phyloP scores from a whole-genome alignment of 2,797 vertebrate species.

The Oreonectes daqikongensis region DNA sequence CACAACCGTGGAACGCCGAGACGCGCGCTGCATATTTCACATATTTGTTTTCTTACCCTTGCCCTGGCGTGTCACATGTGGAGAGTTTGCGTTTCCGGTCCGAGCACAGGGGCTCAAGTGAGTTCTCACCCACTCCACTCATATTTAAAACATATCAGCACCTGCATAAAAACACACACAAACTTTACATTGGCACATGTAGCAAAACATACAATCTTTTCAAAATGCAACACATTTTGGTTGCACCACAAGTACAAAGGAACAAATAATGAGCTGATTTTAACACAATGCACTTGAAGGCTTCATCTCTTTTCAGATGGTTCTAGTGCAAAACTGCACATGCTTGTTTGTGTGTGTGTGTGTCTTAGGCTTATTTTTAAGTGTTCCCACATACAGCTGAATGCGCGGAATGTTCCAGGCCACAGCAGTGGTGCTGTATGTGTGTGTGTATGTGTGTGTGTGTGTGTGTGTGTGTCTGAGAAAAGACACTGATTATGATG shows the following conservation, averaged over 20 bases:
- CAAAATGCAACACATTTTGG: background rate
- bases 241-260: background rate
- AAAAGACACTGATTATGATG: slow-evolving; percentile 77
- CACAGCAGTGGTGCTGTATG: slow-evolving; percentile 33
- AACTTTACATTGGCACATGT: background rate
- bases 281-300: slow-evolving; percentile 19
- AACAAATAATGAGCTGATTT: slow-evolving; percentile 9
- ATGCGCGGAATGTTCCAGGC: slow-evolving; percentile 52
- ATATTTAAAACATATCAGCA: slow-evolving; percentile 90
- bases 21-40: background rate
- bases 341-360: slow-evolving; percentile 57
- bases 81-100: slow-evolving; percentile 95
- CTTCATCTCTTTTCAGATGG: slow-evolving; percentile 4
- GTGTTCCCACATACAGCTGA: slow-evolving; percentile 52
- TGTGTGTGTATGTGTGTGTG: slow-evolving; percentile 49
- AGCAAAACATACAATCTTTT: slow-evolving; percentile 28
- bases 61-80: slow-evolving; percentile 88
- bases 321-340: slow-evolving; percentile 10
- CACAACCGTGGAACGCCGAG: background rate
- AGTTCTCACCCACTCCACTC: slow-evolving; percentile 93
- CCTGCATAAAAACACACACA: slow-evolving; percentile 69
- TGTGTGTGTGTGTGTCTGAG: slow-evolving; percentile 65
- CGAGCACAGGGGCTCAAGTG: slow-evolving; percentile 86
- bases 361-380: slow-evolving; percentile 57
- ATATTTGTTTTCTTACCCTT: slow-evolving; percentile 72